A percentile compares a stretch with the other conserved stretches of the same genome.
phyloP scores from a whole-genome alignment of 2,888 invertebrate genomes.

The Mythimna pallens region DNA sequence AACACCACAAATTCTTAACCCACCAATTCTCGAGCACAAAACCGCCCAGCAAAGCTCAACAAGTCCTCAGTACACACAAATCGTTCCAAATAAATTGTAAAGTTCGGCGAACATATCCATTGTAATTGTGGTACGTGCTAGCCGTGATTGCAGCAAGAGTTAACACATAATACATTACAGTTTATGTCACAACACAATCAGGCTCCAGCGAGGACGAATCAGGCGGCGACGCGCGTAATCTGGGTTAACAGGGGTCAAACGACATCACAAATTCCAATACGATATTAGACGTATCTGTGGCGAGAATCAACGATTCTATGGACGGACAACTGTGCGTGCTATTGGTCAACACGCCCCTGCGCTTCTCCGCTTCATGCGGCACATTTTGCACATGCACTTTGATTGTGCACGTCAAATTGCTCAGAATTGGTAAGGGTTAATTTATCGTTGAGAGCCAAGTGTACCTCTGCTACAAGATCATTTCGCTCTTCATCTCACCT shows the following conservation, averaged over 20 bases:
- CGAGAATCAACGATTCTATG: conserved; percentile 88
- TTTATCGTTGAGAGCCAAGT: conserved; percentile 48
- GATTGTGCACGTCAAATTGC: conserved; percentile 62
- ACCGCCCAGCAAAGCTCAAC: conserved; percentile 55
- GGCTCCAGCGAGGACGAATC: conserved; percentile 89
- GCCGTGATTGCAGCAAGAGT: conserved; percentile 90
- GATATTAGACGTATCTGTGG: conserved; percentile 91
- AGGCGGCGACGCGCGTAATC: conserved; percentile 92
- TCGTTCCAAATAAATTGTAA: conserved; percentile 81
- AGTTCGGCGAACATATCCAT: conserved; percentile 87
- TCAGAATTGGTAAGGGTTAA: conserved; percentile 60
- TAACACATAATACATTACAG: conserved; percentile 91
- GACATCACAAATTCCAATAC: conserved; percentile 93
- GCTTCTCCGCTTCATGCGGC: conserved; percentile 51
- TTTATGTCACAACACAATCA: conserved; percentile 91
- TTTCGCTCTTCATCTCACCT: conserved; percentile 54
- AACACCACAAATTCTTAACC: not conserved
- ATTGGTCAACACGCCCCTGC: conserved; percentile 68
- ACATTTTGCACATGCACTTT: conserved; percentile 68
- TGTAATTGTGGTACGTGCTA: conserved; percentile 86
- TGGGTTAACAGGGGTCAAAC: conserved; percentile 94
- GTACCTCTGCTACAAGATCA: conserved; percentile 42
- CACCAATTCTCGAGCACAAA: conserved; percentile 17
- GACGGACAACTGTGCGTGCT: conserved; percentile 77
- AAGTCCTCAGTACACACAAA: conserved; percentile 53